Evolutionary conservation across 2,888 invertebrate genomes (phyloP).

Genomic region (Teleiodes luculella): DNA sequence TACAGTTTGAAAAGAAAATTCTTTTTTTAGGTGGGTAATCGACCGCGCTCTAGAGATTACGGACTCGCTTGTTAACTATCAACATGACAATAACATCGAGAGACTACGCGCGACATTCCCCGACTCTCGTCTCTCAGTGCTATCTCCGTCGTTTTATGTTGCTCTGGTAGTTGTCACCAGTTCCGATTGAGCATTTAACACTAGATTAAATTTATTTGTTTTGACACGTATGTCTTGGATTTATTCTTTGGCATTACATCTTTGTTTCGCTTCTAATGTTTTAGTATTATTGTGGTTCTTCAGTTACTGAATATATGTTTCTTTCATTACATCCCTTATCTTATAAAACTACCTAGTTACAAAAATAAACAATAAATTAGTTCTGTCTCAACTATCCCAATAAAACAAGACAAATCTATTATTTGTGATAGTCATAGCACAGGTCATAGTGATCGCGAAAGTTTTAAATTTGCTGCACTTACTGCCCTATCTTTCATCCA

Average conservation of each 20-base stretch:
- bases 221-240: not conserved
- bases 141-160: constrained; percentile 51
- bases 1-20: not conserved
- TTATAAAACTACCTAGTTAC: no score
- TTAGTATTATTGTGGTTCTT: no score
- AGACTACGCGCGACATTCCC: constrained; percentile 41
- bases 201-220: constrained; percentile 29
- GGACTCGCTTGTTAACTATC: not conserved
- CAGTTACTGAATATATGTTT: no score
- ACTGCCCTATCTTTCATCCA: not conserved
- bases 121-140: constrained; percentile 37
- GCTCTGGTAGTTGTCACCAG: constrained; percentile 73
- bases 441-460: not conserved
- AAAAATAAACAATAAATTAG: no score
- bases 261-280: not conserved
- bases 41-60: no score
- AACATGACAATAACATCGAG: constrained; percentile 11
- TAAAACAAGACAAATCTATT: no score
- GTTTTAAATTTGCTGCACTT: not conserved
- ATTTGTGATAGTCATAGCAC: not conserved
- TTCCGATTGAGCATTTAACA: constrained; percentile 62
- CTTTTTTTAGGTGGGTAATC: not conserved
- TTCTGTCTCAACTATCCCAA: no score
- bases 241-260: not conserved
- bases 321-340: no score